Base-by-base conservation (phyloP, 1,140 invertebrate genomes). In the Micrasema minimum region DNA sequence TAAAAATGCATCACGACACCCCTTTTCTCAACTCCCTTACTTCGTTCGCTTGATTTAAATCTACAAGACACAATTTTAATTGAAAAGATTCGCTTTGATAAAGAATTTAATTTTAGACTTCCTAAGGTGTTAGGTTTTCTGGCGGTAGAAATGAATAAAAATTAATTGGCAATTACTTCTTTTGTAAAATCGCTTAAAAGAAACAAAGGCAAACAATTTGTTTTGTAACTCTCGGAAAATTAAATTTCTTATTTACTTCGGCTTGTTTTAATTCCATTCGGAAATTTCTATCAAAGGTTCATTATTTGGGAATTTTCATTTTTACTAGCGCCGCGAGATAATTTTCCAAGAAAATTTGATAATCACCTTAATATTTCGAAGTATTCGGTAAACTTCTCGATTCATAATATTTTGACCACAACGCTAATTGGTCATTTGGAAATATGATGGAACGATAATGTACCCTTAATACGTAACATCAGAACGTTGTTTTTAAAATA, bases 111-210 rank as follows among this genome's bases (percentile, higher is more conserved):
- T 59, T 41, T 16, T 35, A 18, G 35, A n/a, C 35, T 20, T 35
- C 2, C 26, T 7, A 59, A 59, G 55, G 55, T 59, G 55, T 59
- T 38, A 18, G 35, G 35, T 14, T 55, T 59, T n/a, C 38, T 11
- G 55, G 55, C 18, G 9, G 55, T 18, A 38, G 55, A 41, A 59
- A 59, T 22, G 55, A 41, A 59, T 43, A 59, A 59, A 59, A 59
- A 59, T 38, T 59, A 59, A 59, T 59, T 59, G 55, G 31, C 55
- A 43, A 59, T 59, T 59, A 59, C 35, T 22, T 38, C 55, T 38
- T 59, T 43, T 38, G 37, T 14, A 59, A 41, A 59, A 59, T 59
- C 26, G 50, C 50, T 53, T 53, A 53, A 53, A 53, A 53, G 23
- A 26, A 53, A 53, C 26, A 53, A 53, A 53, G 50, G 26, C 23